A percentile compares a stretch with the other conserved stretches of the same genome.
phyloP scores from a whole-genome alignment of 2,888 invertebrate genomes.

The Hirtodrosophila histrioides region DNA sequence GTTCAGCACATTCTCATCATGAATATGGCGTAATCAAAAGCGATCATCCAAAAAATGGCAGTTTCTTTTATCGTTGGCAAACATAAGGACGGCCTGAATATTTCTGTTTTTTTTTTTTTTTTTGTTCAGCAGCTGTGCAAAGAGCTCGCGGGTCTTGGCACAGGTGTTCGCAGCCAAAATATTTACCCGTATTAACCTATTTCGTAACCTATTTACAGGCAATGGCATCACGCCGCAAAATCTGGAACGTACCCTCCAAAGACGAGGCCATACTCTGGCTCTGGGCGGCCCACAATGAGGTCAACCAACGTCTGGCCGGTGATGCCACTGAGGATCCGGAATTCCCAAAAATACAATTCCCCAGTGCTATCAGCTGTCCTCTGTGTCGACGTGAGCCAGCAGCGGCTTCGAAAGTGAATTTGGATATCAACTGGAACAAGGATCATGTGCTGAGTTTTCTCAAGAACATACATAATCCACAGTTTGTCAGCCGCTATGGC shows the following conservation, averaged over 20 bases:
- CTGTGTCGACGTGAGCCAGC: conserved; percentile 85
- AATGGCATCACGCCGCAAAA: conserved; percentile 90
- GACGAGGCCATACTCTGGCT: conserved; percentile 95
- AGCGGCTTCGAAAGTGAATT: conserved; percentile 27
- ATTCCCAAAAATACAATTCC: conserved; percentile 95
- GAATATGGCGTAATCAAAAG: too few relatives aligned
- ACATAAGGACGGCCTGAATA: not conserved
- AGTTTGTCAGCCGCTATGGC: conserved; percentile 81
- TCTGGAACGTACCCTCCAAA: conserved; percentile 88
- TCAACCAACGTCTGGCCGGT: conserved; percentile 93
- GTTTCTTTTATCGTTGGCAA: conserved; percentile 1
- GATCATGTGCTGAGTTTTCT: conserved; percentile 81
- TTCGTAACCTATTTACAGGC: conserved; percentile 84
- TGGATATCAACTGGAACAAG: conserved; percentile 80
- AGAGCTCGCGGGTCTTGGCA: conserved; percentile 15
- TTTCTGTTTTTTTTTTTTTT: not conserved
- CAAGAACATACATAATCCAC: conserved; percentile 81
- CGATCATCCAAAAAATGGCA: not conserved
- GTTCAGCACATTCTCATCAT: too few relatives aligned
- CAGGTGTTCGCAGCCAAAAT: conserved; percentile 14
- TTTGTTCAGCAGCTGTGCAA: conserved; percentile 40
- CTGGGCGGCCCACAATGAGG: conserved; percentile 97
- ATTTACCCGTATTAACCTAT: conserved; percentile 10
- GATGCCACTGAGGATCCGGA: conserved; percentile 95
- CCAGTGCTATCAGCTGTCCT: conserved; percentile 88